A percentile compares a stretch with the other conserved stretches of the same genome.
These are phyloP conservation scores for Parapristionchus giblindavisi DNA, from an alignment of 2,888 invertebrate genomes.

Conservation along the genomic window DNA sequence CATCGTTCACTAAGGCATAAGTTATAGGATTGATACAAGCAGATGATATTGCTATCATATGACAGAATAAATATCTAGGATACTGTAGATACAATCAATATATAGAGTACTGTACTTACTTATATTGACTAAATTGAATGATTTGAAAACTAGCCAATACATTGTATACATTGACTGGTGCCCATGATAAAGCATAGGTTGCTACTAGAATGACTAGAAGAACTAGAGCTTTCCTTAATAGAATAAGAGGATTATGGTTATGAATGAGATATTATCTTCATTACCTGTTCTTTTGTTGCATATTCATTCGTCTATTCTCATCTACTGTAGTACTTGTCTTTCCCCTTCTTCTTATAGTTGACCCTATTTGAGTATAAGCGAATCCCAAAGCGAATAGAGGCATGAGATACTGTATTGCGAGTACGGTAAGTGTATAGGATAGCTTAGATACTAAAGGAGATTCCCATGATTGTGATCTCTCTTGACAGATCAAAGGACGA, in stretches of 20 bases:
- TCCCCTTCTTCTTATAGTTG: slow-evolving; percentile 61
- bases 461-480: slow-evolving; percentile 15
- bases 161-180: slow-evolving; percentile 88
- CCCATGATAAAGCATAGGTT: slow-evolving; percentile 88
- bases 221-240: slow-evolving; percentile 80
- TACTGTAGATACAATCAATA: not conserved
- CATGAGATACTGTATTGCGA: slow-evolving; percentile 55
- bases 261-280: not conserved
- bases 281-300: slow-evolving; percentile 53
- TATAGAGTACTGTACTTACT: slow-evolving; percentile 42
- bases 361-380: slow-evolving; percentile 67
- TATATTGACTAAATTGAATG: slow-evolving; percentile 65
- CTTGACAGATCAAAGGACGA: slow-evolving; percentile 15
- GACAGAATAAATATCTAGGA: slow-evolving; percentile 74
- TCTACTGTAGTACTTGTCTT: slow-evolving; percentile 47
- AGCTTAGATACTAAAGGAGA: slow-evolving; percentile 7
- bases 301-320: slow-evolving; percentile 46
- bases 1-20: slow-evolving; percentile 92
- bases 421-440: slow-evolving; percentile 34
- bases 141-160: slow-evolving; percentile 61
- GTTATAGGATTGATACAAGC: slow-evolving; percentile 89
- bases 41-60: slow-evolving; percentile 84
- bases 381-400: slow-evolving; percentile 62
- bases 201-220: slow-evolving; percentile 85
- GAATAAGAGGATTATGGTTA: not conserved